phyloP scores from a whole-genome alignment of 2,113 vertebrate species.

The Tychaedon coryphoeus region DNA sequence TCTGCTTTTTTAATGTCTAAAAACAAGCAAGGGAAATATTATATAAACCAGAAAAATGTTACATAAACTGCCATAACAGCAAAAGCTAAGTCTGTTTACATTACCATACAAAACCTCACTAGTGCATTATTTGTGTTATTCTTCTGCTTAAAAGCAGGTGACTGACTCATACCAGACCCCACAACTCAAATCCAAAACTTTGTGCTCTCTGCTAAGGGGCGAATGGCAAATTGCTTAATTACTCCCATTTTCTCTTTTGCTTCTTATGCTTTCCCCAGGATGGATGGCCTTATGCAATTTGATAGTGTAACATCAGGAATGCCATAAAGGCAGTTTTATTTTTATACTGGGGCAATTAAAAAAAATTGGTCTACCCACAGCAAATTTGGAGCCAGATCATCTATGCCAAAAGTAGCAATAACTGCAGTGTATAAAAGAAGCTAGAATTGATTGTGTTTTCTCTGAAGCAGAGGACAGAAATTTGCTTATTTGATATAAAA shows the following conservation, averaged over 20 bases:
- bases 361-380: conserved; percentile 40
- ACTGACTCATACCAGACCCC: not conserved
- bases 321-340: conserved; percentile 54
- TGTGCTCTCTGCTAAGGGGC: not conserved
- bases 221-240: not conserved
- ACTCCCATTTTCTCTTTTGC: not conserved
- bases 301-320: conserved; percentile 19
- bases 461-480: conserved; percentile 29
- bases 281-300: not conserved
- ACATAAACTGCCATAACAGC: not conserved
- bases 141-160: not conserved
- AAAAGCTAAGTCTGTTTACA: not conserved
- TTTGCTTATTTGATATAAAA: conserved; percentile 51
- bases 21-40: not conserved
- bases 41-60: not conserved
- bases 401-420: conserved; percentile 52
- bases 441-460: conserved; percentile 29
- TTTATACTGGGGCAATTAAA: conserved; percentile 46
- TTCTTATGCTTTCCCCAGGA: not conserved
- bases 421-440: conserved; percentile 29
- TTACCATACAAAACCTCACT: not conserved
- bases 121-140: not conserved
- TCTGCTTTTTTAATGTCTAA: not conserved
- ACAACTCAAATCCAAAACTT: not conserved
- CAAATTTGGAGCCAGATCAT: conserved; percentile 51